phyloP scores from a whole-genome alignment of 2,888 invertebrate species.

The Chymomyza amoena region DNA sequence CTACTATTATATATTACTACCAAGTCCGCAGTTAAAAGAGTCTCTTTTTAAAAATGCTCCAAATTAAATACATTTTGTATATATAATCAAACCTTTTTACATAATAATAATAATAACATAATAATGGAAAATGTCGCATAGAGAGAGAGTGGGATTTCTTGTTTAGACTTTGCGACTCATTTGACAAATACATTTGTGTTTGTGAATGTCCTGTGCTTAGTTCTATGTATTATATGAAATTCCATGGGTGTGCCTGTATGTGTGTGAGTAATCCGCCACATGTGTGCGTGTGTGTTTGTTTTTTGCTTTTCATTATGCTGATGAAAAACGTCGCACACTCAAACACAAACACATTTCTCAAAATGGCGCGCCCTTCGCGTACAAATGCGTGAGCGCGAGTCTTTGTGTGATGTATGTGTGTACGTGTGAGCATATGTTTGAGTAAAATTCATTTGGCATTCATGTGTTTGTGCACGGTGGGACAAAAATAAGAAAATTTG shows the following conservation, averaged over 20 bases:
- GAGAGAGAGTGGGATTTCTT: constrained; percentile 27
- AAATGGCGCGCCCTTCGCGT: neutral
- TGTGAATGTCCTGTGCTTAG: neutral
- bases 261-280: neutral
- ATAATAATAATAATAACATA: constrained; percentile 1
- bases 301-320: constrained; percentile 55
- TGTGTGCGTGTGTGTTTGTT: constrained; percentile 1
- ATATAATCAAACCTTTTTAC: too few relatives aligned
- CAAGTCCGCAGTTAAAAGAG: too few relatives aligned
- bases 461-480: constrained; percentile 30
- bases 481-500: too few relatives aligned
- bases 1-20: too few relatives aligned
- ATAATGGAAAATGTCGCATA: constrained; percentile 4
- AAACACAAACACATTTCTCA: neutral
- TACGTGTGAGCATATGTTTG: neutral
- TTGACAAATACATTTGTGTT: constrained; percentile 20
- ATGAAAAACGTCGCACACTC: constrained; percentile 25
- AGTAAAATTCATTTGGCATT: constrained; percentile 36
- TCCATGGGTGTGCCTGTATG: constrained; percentile 6
- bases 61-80: too few relatives aligned
- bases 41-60: too few relatives aligned
- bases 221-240: neutral
- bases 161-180: constrained; percentile 8
- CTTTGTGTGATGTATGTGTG: neutral
- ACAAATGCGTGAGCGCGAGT: neutral